Percentiles rank a stretch among this genome's conserved stretches.
phyloP scores from a whole-genome alignment of 1,140 invertebrate species.

The Epicauta chinensis region DNA sequence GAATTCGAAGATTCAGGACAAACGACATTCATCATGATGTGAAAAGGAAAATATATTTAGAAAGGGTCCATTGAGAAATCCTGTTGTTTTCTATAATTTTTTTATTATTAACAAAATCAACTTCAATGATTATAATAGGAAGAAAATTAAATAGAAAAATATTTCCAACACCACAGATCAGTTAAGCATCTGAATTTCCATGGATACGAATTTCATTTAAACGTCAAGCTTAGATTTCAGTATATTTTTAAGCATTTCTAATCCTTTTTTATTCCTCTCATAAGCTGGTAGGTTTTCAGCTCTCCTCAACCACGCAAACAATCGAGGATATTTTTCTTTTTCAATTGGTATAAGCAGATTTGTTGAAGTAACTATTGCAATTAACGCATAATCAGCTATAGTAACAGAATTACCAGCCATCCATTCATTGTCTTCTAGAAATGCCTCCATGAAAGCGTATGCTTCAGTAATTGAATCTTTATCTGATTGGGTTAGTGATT shows the following conservation, averaged over 20 bases:
- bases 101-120: too few relatives aligned
- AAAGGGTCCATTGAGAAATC: too few relatives aligned
- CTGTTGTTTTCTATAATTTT: too few relatives aligned
- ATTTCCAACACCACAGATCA: too few relatives aligned
- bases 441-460: constrained; percentile 23
- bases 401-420: constrained; percentile 21
- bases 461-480: constrained; percentile 7
- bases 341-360: constrained; percentile 17
- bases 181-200: too few relatives aligned
- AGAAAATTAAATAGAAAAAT: too few relatives aligned
- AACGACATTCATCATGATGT: too few relatives aligned
- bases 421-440: constrained; percentile 20
- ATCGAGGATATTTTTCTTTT: constrained; percentile 19
- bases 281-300: constrained; percentile 12
- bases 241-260: constrained; percentile 21
- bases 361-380: constrained; percentile 7
- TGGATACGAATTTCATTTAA: too few relatives aligned
- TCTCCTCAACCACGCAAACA: constrained; percentile 19
- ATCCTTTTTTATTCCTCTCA: constrained; percentile 4
- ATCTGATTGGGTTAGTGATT: constrained; percentile 1
- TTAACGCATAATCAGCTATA: constrained; percentile 28
- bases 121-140: too few relatives aligned
- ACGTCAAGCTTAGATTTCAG: too few relatives aligned
- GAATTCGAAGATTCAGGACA: too few relatives aligned
- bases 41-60: too few relatives aligned